phyloP scores from a whole-genome alignment of 2,888 invertebrate genomes.

The Neuroscelio doddi region DNA sequence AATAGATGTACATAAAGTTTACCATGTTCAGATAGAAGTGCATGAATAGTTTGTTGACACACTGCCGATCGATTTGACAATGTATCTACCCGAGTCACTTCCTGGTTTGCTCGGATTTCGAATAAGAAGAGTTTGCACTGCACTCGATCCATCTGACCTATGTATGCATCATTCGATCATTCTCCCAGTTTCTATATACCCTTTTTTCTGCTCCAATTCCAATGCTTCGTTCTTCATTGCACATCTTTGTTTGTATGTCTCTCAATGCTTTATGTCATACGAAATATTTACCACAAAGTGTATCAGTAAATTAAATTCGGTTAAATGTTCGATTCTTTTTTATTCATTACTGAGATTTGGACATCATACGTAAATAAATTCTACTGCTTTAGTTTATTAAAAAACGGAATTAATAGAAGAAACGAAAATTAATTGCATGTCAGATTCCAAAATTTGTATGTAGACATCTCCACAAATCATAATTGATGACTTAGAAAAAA shows the following conservation, averaged over 20 bases:
- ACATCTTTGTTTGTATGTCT: constrained; percentile 32
- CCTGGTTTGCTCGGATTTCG: constrained; percentile 34
- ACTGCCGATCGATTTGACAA: constrained; percentile 39
- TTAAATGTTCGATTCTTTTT: constrained; percentile 60
- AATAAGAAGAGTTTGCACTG: constrained; percentile 57
- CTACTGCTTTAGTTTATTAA: too few species aligned
- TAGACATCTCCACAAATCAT: too few species aligned
- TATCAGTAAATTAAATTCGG: constrained; percentile 57
- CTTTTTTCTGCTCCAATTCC: constrained; percentile 6
- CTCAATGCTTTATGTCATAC: constrained; percentile 35
- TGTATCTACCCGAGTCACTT: constrained; percentile 38
- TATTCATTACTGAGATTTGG: constrained; percentile 58
- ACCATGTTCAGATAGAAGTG: constrained; percentile 18
- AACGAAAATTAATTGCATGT: too few species aligned
- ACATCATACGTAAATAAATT: constrained; percentile 41
- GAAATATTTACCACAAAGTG: constrained; percentile 42
- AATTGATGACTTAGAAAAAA: too few species aligned
- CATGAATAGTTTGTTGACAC: constrained; percentile 44
- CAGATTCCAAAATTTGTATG: too few species aligned
- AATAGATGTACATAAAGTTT: constrained; percentile 36
- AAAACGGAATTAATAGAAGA: constrained; percentile 36
- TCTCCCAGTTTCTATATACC: constrained; percentile 9
- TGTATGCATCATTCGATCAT: constrained; percentile 44
- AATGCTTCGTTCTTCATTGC: constrained; percentile 16
- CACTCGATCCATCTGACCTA: constrained; percentile 59